Evolutionary conservation across 1,140 invertebrate genomes (phyloP), one percentile per base, ranked within the genome.

Genomic region (Aphidius ervi): DNA sequence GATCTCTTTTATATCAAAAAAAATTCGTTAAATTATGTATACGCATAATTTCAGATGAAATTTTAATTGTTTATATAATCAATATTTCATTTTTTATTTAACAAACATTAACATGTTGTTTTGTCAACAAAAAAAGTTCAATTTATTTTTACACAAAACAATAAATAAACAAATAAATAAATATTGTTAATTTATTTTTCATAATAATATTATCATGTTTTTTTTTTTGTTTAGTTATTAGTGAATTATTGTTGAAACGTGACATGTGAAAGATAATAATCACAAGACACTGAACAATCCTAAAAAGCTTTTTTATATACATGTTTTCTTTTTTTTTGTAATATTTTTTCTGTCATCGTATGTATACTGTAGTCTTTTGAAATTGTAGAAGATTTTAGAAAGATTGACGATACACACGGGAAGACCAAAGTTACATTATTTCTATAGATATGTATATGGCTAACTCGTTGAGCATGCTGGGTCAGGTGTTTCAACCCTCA

Each of bases 381-480:
- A 46, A 56, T 57, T 50, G 49, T 39, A 41, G 31, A 48, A 62
- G 55, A 49, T 57, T 62, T 53, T 42, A 43, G 20, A 55, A 41
- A 62, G 63, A 65, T 62, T 60, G 60, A 62, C 61, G 58, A 57
- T 62, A 59, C 63, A 58, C 60, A 52, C 46, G 63, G 58, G 63
- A 58, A 49, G 45, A 45, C 58, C 41, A 40, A 60, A 39, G 62
- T 57, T 55, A 40, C 53, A 23, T 43, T 58, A 20, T 50, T 58
- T 41, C 39, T 16, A 49, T 42, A 39, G n/a, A 56, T 54, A 10
- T 48, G 46, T 61, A 40, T 56, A 16, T 37, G 20, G 54, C 47
- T 57, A 41, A 57, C 55, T 40, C 43, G 55, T 54, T 46, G 20
- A 54, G 50, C 37, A 42, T 58, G 60, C 60, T 52, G 53, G 56